These are phyloP conservation scores for Aspidoscelis tigris DNA, from an alignment of 2,113 vertebrate species.

Conservation along the genomic window DNA sequence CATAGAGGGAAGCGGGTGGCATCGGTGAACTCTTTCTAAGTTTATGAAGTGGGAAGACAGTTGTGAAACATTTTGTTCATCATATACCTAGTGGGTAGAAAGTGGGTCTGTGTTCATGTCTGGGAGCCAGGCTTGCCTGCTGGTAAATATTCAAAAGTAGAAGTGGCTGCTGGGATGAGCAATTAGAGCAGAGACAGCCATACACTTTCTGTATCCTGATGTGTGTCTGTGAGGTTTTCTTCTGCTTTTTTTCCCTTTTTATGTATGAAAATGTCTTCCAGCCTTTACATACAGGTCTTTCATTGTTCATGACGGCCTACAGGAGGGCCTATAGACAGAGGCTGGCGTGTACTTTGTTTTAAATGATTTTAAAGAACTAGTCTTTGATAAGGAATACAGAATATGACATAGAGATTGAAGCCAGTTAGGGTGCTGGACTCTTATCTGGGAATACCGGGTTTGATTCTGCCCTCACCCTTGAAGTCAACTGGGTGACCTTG, in stretches of 20 bases:
- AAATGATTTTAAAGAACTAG: not conserved
- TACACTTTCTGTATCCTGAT: slow-evolving; percentile 45
- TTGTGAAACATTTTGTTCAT: too few species aligned
- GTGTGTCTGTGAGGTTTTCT: not conserved
- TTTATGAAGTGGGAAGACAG: too few species aligned
- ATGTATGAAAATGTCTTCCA: not conserved
- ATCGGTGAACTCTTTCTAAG: not conserved
- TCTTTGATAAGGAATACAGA: not conserved
- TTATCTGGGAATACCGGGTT: too few species aligned
- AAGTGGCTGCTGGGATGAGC: not conserved
- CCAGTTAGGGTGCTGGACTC: too few species aligned
- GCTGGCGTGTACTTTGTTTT: not conserved
- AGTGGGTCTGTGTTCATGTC: too few species aligned
- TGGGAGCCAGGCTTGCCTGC: not conserved
- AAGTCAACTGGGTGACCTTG: too few species aligned
- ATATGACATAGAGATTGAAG: too few species aligned
- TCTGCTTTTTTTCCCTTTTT: not conserved
- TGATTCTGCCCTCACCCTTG: too few species aligned
- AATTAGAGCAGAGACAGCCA: not conserved
- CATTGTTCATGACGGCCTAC: not conserved
- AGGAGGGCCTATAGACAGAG: too few species aligned
- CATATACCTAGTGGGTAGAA: not conserved
- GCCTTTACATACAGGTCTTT: not conserved
- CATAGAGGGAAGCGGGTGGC: not conserved
- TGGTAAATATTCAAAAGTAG: not conserved